A percentile compares a stretch with the other conserved stretches of the same genome.
These are phyloP conservation scores for Neopipo cinnamomea DNA, from an alignment of 2,113 vertebrate species.

Conservation along the genomic window DNA sequence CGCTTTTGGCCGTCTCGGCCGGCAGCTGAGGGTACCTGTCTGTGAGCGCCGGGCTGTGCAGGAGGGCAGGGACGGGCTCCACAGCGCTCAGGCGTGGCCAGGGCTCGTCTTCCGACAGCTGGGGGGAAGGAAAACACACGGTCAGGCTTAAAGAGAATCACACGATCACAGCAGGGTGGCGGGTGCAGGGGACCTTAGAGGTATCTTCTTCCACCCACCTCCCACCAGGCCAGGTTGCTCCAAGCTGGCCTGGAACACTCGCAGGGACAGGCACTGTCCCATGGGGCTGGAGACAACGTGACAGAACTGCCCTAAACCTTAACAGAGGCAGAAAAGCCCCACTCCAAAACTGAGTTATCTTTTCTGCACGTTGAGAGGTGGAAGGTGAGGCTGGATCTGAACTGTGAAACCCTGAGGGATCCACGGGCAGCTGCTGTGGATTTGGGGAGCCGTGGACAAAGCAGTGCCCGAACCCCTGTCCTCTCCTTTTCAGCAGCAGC, in stretches of 20 bases:
- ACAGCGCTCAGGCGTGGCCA: constrained; percentile 73
- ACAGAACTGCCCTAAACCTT: background rate
- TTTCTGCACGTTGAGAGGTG: rapidly evolving
- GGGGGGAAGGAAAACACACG: background rate
- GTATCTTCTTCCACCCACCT: background rate
- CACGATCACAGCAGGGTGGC: background rate
- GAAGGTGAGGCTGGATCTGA: background rate
- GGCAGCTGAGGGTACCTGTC: constrained; percentile 69
- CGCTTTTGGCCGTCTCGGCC: constrained; percentile 66
- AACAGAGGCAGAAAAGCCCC: background rate
- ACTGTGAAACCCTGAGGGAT: rapidly evolving
- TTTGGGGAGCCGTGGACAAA: rapidly evolving
- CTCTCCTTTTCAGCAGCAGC: rapidly evolving
- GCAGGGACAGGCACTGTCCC: background rate
- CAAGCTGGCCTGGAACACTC: background rate
- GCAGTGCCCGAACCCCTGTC: background rate
- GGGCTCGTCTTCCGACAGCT: constrained; percentile 75
- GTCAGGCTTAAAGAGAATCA: background rate
- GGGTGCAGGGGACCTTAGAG: background rate
- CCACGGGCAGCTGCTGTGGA: background rate
- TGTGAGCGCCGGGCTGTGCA: constrained; percentile 65
- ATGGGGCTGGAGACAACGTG: background rate
- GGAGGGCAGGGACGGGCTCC: constrained; percentile 74
- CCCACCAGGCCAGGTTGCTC: background rate
- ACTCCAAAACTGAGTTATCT: background rate